Percentiles rank a stretch among this genome's conserved stretches.
Evolutionary conservation across 2,113 vertebrate genomes (phyloP).

Genomic region (Nothocercus nigrocapillus): DNA sequence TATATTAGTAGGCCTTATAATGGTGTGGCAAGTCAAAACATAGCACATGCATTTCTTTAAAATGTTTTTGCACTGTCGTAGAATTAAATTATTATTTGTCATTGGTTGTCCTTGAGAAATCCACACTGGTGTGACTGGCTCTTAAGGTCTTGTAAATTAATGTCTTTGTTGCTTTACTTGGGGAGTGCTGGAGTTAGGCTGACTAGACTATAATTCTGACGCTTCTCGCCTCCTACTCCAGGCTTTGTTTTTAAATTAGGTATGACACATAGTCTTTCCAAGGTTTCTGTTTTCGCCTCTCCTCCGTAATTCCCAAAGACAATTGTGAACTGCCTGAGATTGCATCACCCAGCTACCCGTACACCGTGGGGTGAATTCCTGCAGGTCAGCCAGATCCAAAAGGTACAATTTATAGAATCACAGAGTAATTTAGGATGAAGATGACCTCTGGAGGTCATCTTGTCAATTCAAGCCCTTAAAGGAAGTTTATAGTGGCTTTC

Average conservation of each 20-base stretch:
- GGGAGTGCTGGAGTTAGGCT: not conserved
- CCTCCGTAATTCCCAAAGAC: not conserved
- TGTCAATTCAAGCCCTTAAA: not conserved
- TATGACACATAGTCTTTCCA: not conserved
- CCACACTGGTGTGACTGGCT: not conserved
- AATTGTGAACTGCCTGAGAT: not conserved
- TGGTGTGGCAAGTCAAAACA: not conserved
- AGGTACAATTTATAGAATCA: not conserved
- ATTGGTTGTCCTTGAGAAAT: not conserved
- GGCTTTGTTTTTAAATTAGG: not conserved
- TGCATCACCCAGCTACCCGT: not conserved
- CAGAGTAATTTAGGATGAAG: not conserved
- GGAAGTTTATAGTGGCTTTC: not conserved
- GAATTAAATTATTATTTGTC: not conserved
- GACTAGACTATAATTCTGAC: not conserved
- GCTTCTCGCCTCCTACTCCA: not conserved
- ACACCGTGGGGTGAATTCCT: accelerated
- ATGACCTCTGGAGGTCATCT: not conserved
- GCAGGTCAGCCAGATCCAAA: not conserved
- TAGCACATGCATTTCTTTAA: not conserved
- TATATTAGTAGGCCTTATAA: not conserved
- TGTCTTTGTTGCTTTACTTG: not conserved
- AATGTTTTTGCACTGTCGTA: not conserved
- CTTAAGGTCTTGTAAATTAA: not conserved
- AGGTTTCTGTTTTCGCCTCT: not conserved